These are phyloP conservation scores for Chaetodon auriga DNA, from an alignment of 2,113 vertebrate species.

Conservation along the genomic window DNA sequence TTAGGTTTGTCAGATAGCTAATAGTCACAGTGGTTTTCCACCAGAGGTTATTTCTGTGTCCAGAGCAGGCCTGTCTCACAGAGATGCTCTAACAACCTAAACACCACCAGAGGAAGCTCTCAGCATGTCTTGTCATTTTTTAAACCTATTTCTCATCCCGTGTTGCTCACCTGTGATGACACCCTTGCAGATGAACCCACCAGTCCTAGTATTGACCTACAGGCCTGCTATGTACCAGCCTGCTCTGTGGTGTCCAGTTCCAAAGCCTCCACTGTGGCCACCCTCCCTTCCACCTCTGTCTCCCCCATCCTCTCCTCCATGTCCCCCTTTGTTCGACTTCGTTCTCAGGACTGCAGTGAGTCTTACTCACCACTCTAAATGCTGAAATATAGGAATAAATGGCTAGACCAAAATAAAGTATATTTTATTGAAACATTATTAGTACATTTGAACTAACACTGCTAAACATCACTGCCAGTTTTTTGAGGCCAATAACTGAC, in stretches of 20 bases:
- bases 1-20: not conserved
- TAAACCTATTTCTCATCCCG: slow-evolving; percentile 22
- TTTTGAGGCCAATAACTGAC: not conserved
- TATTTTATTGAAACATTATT: not conserved
- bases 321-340: slow-evolving; percentile 87
- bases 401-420: slow-evolving; percentile 13
- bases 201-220: slow-evolving; percentile 90
- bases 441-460: not conserved
- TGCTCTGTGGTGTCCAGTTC: slow-evolving; percentile 91
- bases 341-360: slow-evolving; percentile 93
- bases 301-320: slow-evolving; percentile 89
- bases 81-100: not conserved
- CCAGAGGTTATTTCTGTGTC: not conserved
- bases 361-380: slow-evolving; percentile 53
- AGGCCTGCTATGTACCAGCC: slow-evolving; percentile 90
- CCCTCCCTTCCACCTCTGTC: slow-evolving; percentile 85
- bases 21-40: not conserved
- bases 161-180: slow-evolving; percentile 48
- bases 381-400: not conserved
- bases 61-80: not conserved
- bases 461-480: not conserved
- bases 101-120: not conserved
- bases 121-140: not conserved
- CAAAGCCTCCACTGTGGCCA: slow-evolving; percentile 83
- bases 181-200: slow-evolving; percentile 88